A percentile compares a stretch with the other conserved stretches of the same genome.
Evolutionary conservation across 2,797 vertebrate genomes (phyloP).

Genomic region (Chaetodon trifasciatus): DNA sequence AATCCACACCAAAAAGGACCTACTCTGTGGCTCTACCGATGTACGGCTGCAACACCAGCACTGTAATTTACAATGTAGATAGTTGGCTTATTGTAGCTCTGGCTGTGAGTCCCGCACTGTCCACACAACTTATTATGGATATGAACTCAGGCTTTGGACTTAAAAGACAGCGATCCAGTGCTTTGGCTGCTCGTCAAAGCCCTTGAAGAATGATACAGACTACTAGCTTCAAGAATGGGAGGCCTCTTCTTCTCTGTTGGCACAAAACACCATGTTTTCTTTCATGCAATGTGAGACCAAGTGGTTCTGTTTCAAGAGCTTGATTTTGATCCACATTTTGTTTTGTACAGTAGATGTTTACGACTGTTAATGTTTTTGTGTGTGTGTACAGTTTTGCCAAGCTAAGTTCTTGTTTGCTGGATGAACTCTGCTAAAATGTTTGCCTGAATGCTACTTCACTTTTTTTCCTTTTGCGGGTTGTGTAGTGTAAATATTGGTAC

Average conservation of each 20-base stretch:
- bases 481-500: slow-evolving; percentile 76
- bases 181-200: slow-evolving; percentile 64
- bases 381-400: slow-evolving; percentile 74
- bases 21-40: slow-evolving; percentile 47
- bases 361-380: background rate
- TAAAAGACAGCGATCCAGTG: slow-evolving; percentile 48
- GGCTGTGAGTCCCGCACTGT: slow-evolving; percentile 66
- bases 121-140: slow-evolving; percentile 46
- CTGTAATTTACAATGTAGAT: slow-evolving; percentile 69
- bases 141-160: slow-evolving; percentile 77
- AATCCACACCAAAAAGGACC: slow-evolving; percentile 61
- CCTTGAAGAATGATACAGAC: slow-evolving; percentile 53
- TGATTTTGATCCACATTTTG: slow-evolving; percentile 85
- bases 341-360: slow-evolving; percentile 81
- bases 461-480: slow-evolving; percentile 63
- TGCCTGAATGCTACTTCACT: slow-evolving; percentile 62
- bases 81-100: slow-evolving; percentile 58
- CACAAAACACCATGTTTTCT: slow-evolving; percentile 64
- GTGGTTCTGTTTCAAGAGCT: slow-evolving; percentile 99
- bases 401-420: slow-evolving; percentile 68
- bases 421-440: slow-evolving; percentile 67
- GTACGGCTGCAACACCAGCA: slow-evolving; percentile 71
- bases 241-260: slow-evolving; percentile 61
- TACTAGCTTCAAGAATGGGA: slow-evolving; percentile 69
- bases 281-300: slow-evolving; percentile 86